These are phyloP conservation scores for Chelonia mydas DNA, from an alignment of 2,797 vertebrate genomes.

Conservation along the genomic window DNA sequence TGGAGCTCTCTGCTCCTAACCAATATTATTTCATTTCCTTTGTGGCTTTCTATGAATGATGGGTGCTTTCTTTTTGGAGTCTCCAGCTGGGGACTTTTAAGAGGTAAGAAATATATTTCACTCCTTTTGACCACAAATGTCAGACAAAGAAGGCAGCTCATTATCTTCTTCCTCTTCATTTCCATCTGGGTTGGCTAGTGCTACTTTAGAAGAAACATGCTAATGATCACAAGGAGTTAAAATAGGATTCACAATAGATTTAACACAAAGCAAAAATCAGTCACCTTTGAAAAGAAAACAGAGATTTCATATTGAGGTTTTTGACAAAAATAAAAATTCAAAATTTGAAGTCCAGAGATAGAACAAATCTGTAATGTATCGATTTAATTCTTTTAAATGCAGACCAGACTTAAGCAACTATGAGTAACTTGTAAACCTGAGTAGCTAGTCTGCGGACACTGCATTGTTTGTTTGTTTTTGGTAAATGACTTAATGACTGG, in stretches of 20 bases:
- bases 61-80: neutral
- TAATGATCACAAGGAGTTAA: neutral
- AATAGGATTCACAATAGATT: neutral
- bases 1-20: neutral
- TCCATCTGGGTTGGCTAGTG: neutral
- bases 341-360: neutral
- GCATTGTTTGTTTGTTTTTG: neutral
- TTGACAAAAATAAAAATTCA: neutral
- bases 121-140: neutral
- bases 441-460: accelerated
- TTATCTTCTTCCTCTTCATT: neutral
- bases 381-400: neutral
- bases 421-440: neutral
- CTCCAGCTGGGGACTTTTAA: neutral
- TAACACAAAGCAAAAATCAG: neutral
- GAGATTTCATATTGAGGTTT: neutral
- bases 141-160: neutral
- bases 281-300: neutral
- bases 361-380: neutral
- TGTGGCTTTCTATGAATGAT: neutral
- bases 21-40: accelerated
- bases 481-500: accelerated
- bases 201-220: neutral
- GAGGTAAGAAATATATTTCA: neutral
- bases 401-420: neutral